Evolutionary conservation across 2,113 vertebrate species (phyloP).

Genomic region (Potamarius usumacintae): DNA sequence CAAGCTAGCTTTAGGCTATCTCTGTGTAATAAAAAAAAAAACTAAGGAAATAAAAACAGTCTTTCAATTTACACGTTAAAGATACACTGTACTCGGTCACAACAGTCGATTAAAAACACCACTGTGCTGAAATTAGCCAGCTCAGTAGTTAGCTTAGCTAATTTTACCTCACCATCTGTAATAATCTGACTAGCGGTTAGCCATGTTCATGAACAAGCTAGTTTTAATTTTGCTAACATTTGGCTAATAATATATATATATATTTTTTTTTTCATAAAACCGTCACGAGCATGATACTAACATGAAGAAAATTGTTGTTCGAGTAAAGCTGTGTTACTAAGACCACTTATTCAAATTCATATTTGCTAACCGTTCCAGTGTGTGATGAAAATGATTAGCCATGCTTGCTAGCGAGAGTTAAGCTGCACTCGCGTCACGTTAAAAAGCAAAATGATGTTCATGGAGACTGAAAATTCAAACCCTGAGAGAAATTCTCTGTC

Average conservation of each 20-base stretch:
- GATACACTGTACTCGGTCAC: too few relatives aligned
- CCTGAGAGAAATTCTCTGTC: too few relatives aligned
- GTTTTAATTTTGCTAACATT: neutral
- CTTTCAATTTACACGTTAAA: too few relatives aligned
- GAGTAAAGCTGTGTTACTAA: neutral
- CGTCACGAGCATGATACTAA: neutral
- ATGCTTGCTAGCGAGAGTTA: neutral
- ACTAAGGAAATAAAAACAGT: too few relatives aligned
- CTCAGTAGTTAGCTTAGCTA: too few relatives aligned
- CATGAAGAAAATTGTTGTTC: neutral
- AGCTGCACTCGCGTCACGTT: neutral
- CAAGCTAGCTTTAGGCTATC: neutral
- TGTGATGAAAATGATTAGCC: neutral
- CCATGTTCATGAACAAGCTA: neutral
- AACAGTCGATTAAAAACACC: neutral
- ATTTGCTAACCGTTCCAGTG: neutral
- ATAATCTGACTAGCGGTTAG: neutral
- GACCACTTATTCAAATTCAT: neutral
- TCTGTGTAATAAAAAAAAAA: neutral
- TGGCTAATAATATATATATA: too few relatives aligned
- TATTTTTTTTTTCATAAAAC: neutral
- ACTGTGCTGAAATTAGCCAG: neutral
- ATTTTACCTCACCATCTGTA: neutral
- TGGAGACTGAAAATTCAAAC: neutral
- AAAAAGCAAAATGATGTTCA: neutral